These are phyloP conservation scores for Heliconius hermathena DNA, from an alignment of 1,140 invertebrate genomes.

Conservation along the genomic window DNA sequence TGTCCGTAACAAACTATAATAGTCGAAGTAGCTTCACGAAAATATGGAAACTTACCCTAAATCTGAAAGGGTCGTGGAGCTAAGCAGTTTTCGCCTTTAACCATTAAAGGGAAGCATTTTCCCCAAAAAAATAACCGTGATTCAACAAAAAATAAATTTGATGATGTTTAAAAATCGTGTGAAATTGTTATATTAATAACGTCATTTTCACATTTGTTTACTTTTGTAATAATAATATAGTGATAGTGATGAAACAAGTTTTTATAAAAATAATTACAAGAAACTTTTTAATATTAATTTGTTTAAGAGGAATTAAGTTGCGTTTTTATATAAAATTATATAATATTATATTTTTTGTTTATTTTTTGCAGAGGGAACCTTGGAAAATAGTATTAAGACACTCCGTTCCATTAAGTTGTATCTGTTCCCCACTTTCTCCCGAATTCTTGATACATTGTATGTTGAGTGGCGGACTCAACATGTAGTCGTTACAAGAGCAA, in stretches of 20 bases:
- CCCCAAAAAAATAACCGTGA: conserved; percentile 37
- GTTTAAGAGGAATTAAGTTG: no score
- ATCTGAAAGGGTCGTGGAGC: conserved; percentile 26
- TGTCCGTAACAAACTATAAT: conserved; percentile 11
- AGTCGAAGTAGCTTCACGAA: conserved; percentile 5
- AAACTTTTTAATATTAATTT: no score
- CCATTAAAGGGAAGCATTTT: conserved; percentile 31
- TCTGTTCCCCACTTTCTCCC: no score
- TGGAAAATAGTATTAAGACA: no score
- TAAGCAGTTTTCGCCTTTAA: conserved; percentile 37
- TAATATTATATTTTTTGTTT: no score
- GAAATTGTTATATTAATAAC: conserved; percentile 34
- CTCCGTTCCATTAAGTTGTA: no score
- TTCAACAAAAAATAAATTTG: conserved; percentile 41
- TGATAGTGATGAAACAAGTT: not conserved
- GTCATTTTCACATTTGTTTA: conserved; percentile 24
- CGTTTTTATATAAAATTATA: no score
- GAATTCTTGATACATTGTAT: no score
- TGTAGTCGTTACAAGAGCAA: no score
- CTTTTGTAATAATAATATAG: not conserved
- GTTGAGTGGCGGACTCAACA: no score
- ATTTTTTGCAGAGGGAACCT: no score
- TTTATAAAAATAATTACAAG: not conserved
- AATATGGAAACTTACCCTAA: conserved; percentile 23
- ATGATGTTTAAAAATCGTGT: conserved; percentile 41